Percentiles rank a stretch among this genome's conserved stretches.
Evolutionary conservation across 2,888 invertebrate species (phyloP).

Genomic region (Leucoma salicis): DNA sequence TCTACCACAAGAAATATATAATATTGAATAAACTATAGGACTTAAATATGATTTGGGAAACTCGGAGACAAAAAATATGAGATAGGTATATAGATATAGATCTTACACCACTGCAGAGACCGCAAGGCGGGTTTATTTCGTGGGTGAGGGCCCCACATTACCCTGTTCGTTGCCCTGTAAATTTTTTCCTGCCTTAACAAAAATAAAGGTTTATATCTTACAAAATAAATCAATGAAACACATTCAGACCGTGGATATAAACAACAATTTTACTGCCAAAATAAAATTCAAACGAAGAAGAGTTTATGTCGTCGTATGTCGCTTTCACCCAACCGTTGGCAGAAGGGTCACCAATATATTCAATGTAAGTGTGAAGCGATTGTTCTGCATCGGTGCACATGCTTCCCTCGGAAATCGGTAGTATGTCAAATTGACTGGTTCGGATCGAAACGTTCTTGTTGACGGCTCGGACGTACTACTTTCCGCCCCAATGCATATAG

Average conservation of each 20-base stretch:
- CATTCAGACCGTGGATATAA: not conserved
- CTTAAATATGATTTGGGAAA: no score
- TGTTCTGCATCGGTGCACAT: slow-evolving; percentile 24
- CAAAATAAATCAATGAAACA: not conserved
- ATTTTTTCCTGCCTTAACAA: no score
- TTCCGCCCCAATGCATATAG: slow-evolving; percentile 21
- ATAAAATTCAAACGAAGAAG: slow-evolving; percentile 8
- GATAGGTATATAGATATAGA: no score
- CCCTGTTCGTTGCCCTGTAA: no score
- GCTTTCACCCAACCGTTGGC: slow-evolving; percentile 46
- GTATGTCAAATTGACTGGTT: slow-evolving; percentile 9
- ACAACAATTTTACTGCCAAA: slow-evolving; percentile 2
- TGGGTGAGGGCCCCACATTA: no score
- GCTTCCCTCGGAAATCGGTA: slow-evolving; percentile 12
- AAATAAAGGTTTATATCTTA: no score
- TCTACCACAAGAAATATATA: no score
- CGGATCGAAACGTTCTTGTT: slow-evolving; percentile 5
- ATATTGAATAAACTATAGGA: no score
- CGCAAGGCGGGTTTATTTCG: no score
- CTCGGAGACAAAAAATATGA: no score
- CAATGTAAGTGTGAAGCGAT: slow-evolving; percentile 28
- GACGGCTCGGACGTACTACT: slow-evolving; percentile 20
- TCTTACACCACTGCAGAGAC: no score
- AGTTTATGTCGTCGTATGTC: slow-evolving; percentile 21
- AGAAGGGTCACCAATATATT: slow-evolving; percentile 27